phyloP scores from a whole-genome alignment of 2,113 vertebrate genomes.

The Hepsetus odoe region DNA sequence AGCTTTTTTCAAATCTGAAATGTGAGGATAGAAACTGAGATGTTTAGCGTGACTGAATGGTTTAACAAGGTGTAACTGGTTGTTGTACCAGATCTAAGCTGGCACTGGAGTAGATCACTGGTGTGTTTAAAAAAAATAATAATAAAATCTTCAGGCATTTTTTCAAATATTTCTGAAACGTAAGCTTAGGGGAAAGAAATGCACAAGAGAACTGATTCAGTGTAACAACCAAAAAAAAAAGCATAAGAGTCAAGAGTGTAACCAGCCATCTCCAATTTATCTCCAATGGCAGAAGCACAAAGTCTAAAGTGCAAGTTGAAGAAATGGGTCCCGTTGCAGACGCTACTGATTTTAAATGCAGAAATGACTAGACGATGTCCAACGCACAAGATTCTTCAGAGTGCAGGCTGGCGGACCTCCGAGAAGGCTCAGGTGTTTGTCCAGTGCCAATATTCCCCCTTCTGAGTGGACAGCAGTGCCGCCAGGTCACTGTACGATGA shows the following conservation, averaged over 20 bases:
- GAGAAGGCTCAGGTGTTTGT: slow-evolving; percentile 59
- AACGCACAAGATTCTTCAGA: slow-evolving; percentile 50
- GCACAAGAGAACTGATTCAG: background rate
- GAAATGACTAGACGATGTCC: slow-evolving; percentile 51
- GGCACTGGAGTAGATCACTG: background rate
- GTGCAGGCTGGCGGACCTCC: slow-evolving; percentile 42
- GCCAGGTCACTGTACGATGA: slow-evolving; percentile 89
- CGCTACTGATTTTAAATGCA: slow-evolving; percentile 48
- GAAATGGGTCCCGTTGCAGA: slow-evolving; percentile 41
- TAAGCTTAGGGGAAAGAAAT: too few relatives aligned
- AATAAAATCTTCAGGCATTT: too few relatives aligned
- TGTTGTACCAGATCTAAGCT: background rate
- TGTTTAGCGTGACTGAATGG: background rate
- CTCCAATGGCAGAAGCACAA: slow-evolving; percentile 20
- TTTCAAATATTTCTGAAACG: too few relatives aligned
- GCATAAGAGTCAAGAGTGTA: background rate
- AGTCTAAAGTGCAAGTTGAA: slow-evolving; percentile 53
- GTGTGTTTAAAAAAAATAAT: background rate
- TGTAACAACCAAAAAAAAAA: background rate
- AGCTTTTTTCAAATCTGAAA: slow-evolving; percentile 33
- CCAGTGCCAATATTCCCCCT: slow-evolving; percentile 37
- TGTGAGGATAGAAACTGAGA: background rate
- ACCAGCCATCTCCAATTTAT: slow-evolving; percentile 40
- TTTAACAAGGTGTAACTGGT: background rate
- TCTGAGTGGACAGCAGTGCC: slow-evolving; percentile 18